Evolutionary conservation across 2,797 vertebrate species (phyloP).

Genomic region (Phoxinus dragarum): DNA sequence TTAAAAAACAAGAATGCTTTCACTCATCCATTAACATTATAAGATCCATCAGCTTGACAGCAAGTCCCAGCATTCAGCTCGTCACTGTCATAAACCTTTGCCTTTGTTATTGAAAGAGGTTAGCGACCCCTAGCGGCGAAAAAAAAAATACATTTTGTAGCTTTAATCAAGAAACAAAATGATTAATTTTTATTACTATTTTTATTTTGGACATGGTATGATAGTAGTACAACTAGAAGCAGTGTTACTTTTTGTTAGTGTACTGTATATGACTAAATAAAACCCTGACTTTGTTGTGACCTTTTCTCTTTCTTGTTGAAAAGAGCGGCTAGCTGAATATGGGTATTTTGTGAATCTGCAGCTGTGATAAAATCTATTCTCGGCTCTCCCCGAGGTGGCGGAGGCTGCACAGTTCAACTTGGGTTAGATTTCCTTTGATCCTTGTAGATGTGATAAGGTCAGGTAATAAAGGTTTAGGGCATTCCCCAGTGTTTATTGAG

Average conservation of each 20-base stretch:
- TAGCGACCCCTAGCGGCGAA: too few relatives aligned
- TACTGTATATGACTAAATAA: neutral
- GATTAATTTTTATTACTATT: neutral
- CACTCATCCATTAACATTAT: too few relatives aligned
- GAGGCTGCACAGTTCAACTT: neutral
- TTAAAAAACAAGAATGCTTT: too few relatives aligned
- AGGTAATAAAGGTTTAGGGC: neutral
- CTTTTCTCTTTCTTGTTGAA: neutral
- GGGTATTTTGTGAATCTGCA: neutral
- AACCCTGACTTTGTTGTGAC: neutral
- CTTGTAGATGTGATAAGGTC: conserved; percentile 1
- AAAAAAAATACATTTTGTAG: too few relatives aligned
- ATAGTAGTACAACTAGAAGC: neutral
- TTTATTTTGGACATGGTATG: neutral
- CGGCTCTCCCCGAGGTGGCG: neutral
- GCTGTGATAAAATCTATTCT: conserved; percentile 13
- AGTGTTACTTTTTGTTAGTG: neutral
- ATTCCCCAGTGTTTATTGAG: neutral
- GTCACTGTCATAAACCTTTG: too few relatives aligned
- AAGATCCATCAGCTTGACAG: too few relatives aligned
- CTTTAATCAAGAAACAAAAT: neutral
- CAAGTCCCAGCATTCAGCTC: too few relatives aligned
- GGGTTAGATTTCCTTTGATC: neutral
- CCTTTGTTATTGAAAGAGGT: too few relatives aligned
- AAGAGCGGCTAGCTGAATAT: neutral